Percentiles rank a stretch among this genome's conserved stretches.
These are phyloP conservation scores for Drosophila ercepeae DNA, from an alignment of 1,140 invertebrate species.

Conservation along the genomic window DNA sequence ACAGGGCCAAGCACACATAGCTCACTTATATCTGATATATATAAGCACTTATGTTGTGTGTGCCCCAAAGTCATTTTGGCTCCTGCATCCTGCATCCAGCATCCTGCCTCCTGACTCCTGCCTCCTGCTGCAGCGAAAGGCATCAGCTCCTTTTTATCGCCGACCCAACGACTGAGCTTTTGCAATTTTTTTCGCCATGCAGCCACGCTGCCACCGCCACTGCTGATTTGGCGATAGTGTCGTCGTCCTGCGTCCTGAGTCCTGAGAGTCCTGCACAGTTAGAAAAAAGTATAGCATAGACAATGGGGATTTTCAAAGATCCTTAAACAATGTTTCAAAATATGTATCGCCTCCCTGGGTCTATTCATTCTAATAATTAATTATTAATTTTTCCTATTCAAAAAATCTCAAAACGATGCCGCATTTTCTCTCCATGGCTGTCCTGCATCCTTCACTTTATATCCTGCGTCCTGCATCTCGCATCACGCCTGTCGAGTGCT, in stretches of 20 bases:
- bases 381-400: too few species aligned
- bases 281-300: neutral
- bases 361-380: too few species aligned
- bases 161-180: slow-evolving; percentile 48
- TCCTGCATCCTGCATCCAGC: slow-evolving; percentile 32
- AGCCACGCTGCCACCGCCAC: slow-evolving; percentile 44
- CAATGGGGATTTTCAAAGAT: neutral
- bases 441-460: slow-evolving; percentile 18
- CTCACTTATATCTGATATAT: slow-evolving; percentile 45
- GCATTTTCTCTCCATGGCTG: neutral
- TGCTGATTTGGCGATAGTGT: slow-evolving; percentile 78
- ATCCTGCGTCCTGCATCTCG: slow-evolving; percentile 1
- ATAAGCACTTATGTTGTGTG: slow-evolving; percentile 69
- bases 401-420: too few species aligned
- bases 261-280: slow-evolving; percentile 1
- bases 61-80: slow-evolving; percentile 69
- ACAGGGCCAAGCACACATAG: slow-evolving; percentile 20
- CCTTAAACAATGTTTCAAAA: too few species aligned
- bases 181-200: slow-evolving; percentile 69
- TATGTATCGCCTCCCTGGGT: too few species aligned
- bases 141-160: slow-evolving; percentile 64
- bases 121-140: slow-evolving; percentile 13
- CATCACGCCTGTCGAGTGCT: slow-evolving; percentile 43
- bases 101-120: slow-evolving; percentile 28
- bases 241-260: slow-evolving; percentile 42